Conservation (phyloP, 1,140 invertebrate genomes). For the Drosophila nigrodunni region DNA sequence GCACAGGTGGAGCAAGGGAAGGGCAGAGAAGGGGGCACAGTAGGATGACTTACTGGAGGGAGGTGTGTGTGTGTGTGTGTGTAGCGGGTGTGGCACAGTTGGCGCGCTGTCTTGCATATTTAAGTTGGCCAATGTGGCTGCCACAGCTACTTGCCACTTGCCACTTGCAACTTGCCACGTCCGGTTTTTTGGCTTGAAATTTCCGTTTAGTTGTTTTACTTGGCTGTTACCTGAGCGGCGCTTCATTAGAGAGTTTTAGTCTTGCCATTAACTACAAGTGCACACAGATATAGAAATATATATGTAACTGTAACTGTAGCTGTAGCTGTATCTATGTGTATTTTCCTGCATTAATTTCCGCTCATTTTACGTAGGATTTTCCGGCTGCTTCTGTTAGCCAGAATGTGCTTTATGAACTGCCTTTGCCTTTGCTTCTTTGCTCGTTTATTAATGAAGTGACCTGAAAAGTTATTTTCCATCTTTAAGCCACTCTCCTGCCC, state of each 20-base stretch:
- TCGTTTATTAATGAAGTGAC: slow-evolving; percentile 68
- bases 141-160: not conserved
- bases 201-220: slow-evolving; percentile 65
- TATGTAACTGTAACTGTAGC: slow-evolving; percentile 24
- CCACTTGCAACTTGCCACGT: slow-evolving; percentile 27
- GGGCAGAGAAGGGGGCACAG: not conserved
- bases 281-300: not conserved
- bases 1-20: not conserved
- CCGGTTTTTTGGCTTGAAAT: slow-evolving; percentile 46
- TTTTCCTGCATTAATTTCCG: slow-evolving; percentile 71
- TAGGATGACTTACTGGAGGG: slow-evolving; percentile 22
- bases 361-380: slow-evolving; percentile 54
- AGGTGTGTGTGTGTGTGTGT: not conserved
- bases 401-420: slow-evolving; percentile 39
- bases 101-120: slow-evolving; percentile 79
- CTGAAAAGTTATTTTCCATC: not conserved
- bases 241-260: slow-evolving; percentile 58
- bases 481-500: not conserved
- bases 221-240: slow-evolving; percentile 49
- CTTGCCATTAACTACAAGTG: slow-evolving; percentile 25
- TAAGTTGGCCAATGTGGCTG: slow-evolving; percentile 52
- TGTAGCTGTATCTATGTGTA: slow-evolving; percentile 7
- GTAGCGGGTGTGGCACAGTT: slow-evolving; percentile 53
- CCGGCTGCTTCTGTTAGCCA: slow-evolving; percentile 6
- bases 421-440: not conserved